Evolutionary conservation across 2,113 vertebrate species (phyloP).

Genomic region (Suncus etruscus): DNA sequence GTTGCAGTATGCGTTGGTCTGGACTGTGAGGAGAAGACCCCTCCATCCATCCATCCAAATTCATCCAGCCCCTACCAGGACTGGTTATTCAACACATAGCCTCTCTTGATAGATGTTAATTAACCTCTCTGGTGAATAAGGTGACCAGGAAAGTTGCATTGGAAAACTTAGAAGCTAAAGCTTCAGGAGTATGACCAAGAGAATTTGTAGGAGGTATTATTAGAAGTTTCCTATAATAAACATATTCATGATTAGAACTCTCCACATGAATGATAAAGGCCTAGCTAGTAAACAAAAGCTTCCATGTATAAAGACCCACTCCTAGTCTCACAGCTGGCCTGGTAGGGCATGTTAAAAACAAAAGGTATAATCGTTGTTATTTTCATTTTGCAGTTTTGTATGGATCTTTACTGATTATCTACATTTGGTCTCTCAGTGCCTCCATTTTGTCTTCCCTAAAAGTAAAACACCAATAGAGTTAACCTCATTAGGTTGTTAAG

Average conservation of each 20-base stretch:
- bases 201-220: fast-evolving
- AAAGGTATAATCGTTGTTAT: no score
- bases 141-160: background rate
- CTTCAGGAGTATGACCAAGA: background rate
- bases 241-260: fast-evolving
- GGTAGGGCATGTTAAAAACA: background rate
- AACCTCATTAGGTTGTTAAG: background rate
- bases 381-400: no score
- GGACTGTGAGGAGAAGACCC: no score
- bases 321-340: background rate
- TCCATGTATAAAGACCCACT: fast-evolving
- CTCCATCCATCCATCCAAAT: no score
- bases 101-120: no score
- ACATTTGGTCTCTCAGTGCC: background rate
- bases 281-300: background rate
- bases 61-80: no score
- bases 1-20: no score
- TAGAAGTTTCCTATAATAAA: fast-evolving
- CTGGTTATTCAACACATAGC: no score
- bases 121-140: no score
- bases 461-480: background rate
- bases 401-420: background rate
- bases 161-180: background rate
- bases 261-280: background rate
- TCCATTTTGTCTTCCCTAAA: background rate